These are phyloP conservation scores for Periophthalmus magnuspinnatus DNA, from an alignment of 2,797 vertebrate species.

Conservation along the genomic window DNA sequence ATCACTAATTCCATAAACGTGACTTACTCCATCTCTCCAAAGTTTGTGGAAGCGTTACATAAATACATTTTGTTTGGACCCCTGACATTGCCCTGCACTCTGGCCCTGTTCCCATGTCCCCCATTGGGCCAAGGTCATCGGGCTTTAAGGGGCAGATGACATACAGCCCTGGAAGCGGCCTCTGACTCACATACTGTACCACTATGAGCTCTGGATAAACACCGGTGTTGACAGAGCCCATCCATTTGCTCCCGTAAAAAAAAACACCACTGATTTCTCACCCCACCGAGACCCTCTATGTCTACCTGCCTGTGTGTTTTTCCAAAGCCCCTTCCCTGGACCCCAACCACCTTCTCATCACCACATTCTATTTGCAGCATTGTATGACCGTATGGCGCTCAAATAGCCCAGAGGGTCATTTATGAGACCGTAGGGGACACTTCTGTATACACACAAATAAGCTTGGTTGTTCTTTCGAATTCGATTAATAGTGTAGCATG, in stretches of 20 bases:
- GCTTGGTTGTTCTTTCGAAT: slow-evolving; percentile 43
- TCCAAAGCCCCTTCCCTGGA: slow-evolving; percentile 52
- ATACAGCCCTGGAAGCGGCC: slow-evolving; percentile 37
- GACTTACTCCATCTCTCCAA: neutral
- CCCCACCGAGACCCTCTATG: slow-evolving; percentile 34
- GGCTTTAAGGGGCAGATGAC: slow-evolving; percentile 26
- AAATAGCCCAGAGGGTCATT: slow-evolving; percentile 52
- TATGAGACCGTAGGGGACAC: slow-evolving; percentile 44
- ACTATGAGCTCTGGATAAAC: slow-evolving; percentile 36
- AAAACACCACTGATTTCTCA: slow-evolving; percentile 47
- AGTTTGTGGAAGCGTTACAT: slow-evolving; percentile 1
- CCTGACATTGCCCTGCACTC: neutral
- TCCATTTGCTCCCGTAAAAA: slow-evolving; percentile 43
- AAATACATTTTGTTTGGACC: slow-evolving; percentile 1
- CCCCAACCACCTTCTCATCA: slow-evolving; percentile 49
- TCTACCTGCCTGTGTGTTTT: slow-evolving; percentile 42
- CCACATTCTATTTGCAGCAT: slow-evolving; percentile 61
- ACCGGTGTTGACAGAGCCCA: slow-evolving; percentile 53
- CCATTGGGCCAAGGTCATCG: slow-evolving; percentile 35
- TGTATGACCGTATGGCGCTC: slow-evolving; percentile 9
- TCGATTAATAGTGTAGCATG: slow-evolving; percentile 65
- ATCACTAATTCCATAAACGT: neutral
- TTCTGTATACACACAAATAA: slow-evolving; percentile 2
- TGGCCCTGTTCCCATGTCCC: slow-evolving; percentile 21
- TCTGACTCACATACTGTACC: slow-evolving; percentile 38